These are phyloP conservation scores for Morpho helenor DNA, from an alignment of 2,888 invertebrate species.

Conservation along the genomic window DNA sequence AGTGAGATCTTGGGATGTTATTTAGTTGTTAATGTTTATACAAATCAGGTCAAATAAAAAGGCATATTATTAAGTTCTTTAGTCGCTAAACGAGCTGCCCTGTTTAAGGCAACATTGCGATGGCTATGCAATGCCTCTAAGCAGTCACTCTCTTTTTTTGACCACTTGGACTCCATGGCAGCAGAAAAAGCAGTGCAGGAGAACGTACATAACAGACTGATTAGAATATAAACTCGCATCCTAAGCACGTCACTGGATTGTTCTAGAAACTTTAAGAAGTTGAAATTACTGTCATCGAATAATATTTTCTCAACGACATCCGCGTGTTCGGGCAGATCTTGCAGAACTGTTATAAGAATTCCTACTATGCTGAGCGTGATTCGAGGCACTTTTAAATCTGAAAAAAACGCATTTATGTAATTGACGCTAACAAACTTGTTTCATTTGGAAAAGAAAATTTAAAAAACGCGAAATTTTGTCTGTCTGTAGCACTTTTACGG, in stretches of 20 bases:
- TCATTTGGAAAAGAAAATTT: too few relatives aligned
- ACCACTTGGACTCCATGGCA: slow-evolving; percentile 80
- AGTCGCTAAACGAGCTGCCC: slow-evolving; percentile 77
- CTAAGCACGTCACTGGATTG: slow-evolving; percentile 78
- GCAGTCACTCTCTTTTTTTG: slow-evolving; percentile 74
- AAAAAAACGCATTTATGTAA: slow-evolving; percentile 23
- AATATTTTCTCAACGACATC: slow-evolving; percentile 87
- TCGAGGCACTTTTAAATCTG: slow-evolving; percentile 78
- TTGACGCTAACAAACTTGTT: too few relatives aligned
- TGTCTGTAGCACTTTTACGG: too few relatives aligned
- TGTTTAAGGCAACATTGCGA: slow-evolving; percentile 81
- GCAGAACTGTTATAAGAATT: slow-evolving; percentile 85
- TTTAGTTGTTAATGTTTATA: too few relatives aligned
- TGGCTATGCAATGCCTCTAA: slow-evolving; percentile 81
- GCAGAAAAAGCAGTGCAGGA: slow-evolving; percentile 81
- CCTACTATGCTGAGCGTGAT: slow-evolving; percentile 85
- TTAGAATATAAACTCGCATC: slow-evolving; percentile 85
- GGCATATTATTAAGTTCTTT: slow-evolving; percentile 69
- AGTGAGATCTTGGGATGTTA: too few relatives aligned
- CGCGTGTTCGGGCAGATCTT: slow-evolving; percentile 86
- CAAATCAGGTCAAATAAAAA: slow-evolving; percentile 24
- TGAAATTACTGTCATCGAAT: slow-evolving; percentile 68
- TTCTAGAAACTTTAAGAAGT: slow-evolving; percentile 78
- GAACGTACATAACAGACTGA: slow-evolving; percentile 83
- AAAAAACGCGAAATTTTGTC: too few relatives aligned